These are phyloP conservation scores for Coleophora flavipennella DNA, from an alignment of 2,888 invertebrate genomes.

Conservation along the genomic window DNA sequence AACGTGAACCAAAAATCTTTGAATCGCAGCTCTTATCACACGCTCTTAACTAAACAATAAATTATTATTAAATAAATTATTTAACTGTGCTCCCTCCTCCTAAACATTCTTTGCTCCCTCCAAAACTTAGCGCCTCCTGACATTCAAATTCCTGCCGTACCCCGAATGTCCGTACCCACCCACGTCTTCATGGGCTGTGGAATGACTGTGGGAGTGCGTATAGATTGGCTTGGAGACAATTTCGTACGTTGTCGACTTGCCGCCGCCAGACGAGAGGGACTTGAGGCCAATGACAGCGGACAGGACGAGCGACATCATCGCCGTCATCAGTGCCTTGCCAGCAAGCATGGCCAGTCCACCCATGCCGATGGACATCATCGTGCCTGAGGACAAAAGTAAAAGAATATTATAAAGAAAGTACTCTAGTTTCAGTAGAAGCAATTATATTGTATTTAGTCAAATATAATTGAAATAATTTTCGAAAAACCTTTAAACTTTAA, in stretches of 20 bases:
- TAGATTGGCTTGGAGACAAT: conserved; percentile 88
- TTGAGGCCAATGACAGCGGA: conserved; percentile 85
- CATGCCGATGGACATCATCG: conserved; percentile 80
- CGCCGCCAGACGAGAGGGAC: conserved; percentile 77
- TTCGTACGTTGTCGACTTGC: conserved; percentile 86
- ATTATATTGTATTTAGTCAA: too few species aligned
- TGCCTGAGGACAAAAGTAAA: conserved; percentile 55
- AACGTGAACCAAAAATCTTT: too few species aligned
- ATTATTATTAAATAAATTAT: conserved; percentile 1
- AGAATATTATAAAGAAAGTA: too few species aligned
- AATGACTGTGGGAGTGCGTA: conserved; percentile 75
- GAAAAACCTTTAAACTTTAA: too few species aligned
- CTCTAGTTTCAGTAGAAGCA: too few species aligned
- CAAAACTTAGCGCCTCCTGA: conserved; percentile 30
- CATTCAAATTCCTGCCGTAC: conserved; percentile 57
- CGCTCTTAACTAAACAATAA: conserved; percentile 14
- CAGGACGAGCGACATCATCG: conserved; percentile 83
- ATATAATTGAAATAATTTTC: too few species aligned
- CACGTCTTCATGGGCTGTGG: conserved; percentile 73
- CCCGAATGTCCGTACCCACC: conserved; percentile 71
- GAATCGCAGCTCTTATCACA: too few species aligned
- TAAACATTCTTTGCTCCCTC: not conserved
- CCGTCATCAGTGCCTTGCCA: conserved; percentile 88
- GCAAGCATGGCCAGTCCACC: conserved; percentile 84
- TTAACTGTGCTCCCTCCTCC: not conserved